Conservation (phyloP, 2,113 vertebrate genomes). For the Hippocampus comes region DNA sequence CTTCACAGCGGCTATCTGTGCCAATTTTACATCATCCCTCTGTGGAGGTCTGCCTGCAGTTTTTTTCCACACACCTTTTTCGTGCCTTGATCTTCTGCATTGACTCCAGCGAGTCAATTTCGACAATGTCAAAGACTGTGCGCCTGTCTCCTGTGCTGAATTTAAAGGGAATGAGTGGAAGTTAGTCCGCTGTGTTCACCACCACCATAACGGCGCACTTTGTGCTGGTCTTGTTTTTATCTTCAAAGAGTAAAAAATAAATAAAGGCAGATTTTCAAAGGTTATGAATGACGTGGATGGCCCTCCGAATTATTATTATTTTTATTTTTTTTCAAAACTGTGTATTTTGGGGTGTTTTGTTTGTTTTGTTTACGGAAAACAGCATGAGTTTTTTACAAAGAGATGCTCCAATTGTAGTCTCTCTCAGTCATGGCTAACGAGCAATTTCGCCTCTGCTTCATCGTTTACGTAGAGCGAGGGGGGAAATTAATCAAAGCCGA, state of each 20-base stretch:
- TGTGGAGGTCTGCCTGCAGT: no score
- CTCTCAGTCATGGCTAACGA: constrained; percentile 66
- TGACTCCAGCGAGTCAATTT: no score
- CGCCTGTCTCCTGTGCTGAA: no score
- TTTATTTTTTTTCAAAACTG: constrained; percentile 37
- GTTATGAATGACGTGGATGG: no score
- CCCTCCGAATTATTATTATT: constrained; percentile 13
- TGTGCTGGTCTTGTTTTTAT: neutral
- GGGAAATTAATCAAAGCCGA: constrained; percentile 74
- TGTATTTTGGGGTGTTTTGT: constrained; percentile 15
- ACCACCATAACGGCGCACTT: no score
- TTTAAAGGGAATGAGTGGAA: no score
- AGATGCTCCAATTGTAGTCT: constrained; percentile 60
- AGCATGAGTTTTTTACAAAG: constrained; percentile 57
- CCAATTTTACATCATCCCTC: no score
- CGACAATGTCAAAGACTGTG: no score
- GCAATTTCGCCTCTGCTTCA: constrained; percentile 62
- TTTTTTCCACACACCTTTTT: no score
- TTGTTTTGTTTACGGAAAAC: constrained; percentile 41
- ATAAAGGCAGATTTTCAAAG: neutral
- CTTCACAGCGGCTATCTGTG: no score
- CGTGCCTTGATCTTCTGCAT: no score
- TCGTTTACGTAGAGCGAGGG: constrained; percentile 64
- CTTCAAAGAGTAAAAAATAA: neutral
- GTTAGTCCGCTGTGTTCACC: no score